phyloP scores from a whole-genome alignment of 2,797 vertebrate species.

The Poecilia velifera region DNA sequence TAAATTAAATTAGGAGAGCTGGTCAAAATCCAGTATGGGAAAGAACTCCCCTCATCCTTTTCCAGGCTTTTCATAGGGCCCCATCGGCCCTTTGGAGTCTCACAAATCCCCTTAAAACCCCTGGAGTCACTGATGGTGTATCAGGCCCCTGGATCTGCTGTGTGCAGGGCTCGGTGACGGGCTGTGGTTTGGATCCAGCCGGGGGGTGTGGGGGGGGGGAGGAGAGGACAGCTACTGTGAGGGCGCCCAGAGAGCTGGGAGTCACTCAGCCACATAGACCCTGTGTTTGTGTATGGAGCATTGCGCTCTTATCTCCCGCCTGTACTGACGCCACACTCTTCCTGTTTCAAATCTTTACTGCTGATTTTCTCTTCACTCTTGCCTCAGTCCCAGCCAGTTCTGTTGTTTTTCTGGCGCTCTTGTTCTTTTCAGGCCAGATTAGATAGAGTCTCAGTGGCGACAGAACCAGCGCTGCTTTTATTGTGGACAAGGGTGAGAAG shows the following conservation, averaged over 20 bases:
- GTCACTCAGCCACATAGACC: slow-evolving; percentile 79
- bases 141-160: slow-evolving; percentile 74
- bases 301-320: slow-evolving; percentile 89
- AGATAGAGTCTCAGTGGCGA: slow-evolving; percentile 73
- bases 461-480: slow-evolving; percentile 50
- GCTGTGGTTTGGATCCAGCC: slow-evolving; percentile 66
- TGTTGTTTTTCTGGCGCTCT: slow-evolving; percentile 71
- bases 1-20: slow-evolving; percentile 43
- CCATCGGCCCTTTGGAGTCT: slow-evolving; percentile 49
- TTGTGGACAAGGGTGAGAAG: slow-evolving; percentile 51
- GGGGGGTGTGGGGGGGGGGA: slow-evolving; percentile 12
- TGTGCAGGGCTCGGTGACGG: slow-evolving; percentile 70
- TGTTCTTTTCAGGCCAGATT: slow-evolving; percentile 77
- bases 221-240: slow-evolving; percentile 69
- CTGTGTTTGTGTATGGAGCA: slow-evolving; percentile 90
- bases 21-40: slow-evolving; percentile 44
- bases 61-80: slow-evolving; percentile 59
- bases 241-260: slow-evolving; percentile 76
- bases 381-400: slow-evolving; percentile 72
- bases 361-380: slow-evolving; percentile 84
- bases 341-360: slow-evolving; percentile 95
- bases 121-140: slow-evolving; percentile 73
- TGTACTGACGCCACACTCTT: slow-evolving; percentile 94
- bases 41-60: slow-evolving; percentile 34
- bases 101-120: slow-evolving; percentile 75